A percentile compares a stretch with the other conserved stretches of the same genome.
Conservation (phyloP, 2,888 invertebrate species). For the Phyllotreta striolata region DNA sequence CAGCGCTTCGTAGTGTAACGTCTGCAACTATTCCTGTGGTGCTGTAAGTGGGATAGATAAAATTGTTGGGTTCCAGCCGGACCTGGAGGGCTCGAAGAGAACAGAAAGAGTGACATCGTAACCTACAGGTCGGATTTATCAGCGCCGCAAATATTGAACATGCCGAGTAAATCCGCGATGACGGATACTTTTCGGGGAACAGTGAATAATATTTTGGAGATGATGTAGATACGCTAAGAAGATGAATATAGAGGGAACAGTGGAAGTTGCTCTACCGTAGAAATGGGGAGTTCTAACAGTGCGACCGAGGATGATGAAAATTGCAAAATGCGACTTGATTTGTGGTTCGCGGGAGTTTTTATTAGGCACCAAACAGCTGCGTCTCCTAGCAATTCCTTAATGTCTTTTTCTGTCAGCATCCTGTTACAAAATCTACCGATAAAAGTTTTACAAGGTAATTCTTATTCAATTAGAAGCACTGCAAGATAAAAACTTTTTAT, state of each 20-base stretch:
- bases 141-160: conserved; percentile 40
- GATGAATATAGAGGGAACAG: conserved; percentile 20
- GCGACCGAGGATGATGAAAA: too few relatives aligned
- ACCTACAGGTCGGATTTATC: conserved; percentile 37
- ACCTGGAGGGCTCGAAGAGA: conserved; percentile 6
- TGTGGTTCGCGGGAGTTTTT: too few relatives aligned
- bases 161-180: conserved; percentile 34
- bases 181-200: conserved; percentile 35
- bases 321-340: too few relatives aligned
- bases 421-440: too few relatives aligned
- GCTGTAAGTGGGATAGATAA: not conserved
- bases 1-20: too few relatives aligned
- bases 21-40: too few relatives aligned
- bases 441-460: too few relatives aligned
- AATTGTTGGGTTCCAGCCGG: not conserved
- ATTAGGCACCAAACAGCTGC: too few relatives aligned
- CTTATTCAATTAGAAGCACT: too few relatives aligned
- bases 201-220: conserved; percentile 33
- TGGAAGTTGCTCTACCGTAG: conserved; percentile 10
- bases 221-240: conserved; percentile 30
- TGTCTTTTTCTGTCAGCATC: too few relatives aligned
- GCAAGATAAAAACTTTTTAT: too few relatives aligned
- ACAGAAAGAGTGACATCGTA: conserved; percentile 30
- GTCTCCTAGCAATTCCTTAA: too few relatives aligned
- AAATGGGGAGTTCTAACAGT: not conserved